Percentiles rank a stretch among this genome's conserved stretches.
These are phyloP conservation scores for Scaptomyza caliginosa DNA, from an alignment of 2,888 invertebrate species.

Conservation along the genomic window DNA sequence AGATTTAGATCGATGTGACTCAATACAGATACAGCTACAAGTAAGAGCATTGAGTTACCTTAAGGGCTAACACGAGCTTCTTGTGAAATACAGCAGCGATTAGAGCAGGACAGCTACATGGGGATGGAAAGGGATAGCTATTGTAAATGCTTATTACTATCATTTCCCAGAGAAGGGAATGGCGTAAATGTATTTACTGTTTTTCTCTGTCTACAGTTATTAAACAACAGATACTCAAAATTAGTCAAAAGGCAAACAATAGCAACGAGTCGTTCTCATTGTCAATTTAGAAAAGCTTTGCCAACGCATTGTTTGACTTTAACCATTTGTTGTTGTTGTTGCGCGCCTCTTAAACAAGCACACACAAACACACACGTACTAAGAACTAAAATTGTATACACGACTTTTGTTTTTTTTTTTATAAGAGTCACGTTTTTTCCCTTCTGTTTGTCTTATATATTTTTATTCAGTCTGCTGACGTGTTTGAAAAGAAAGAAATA, in stretches of 20 bases:
- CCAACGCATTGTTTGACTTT: slow-evolving; percentile 3
- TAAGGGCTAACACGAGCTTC: slow-evolving; percentile 12
- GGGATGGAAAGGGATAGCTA: slow-evolving; percentile 2
- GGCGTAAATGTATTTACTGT: slow-evolving; percentile 1
- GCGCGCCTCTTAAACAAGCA: slow-evolving; percentile 42
- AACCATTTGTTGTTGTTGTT: slow-evolving; percentile 6
- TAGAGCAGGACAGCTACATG: neutral
- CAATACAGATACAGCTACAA: neutral
- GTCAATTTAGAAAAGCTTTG: slow-evolving; percentile 13
- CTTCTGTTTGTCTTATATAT: slow-evolving; percentile 17
- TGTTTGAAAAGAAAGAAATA: slow-evolving; percentile 28
- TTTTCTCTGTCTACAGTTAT: slow-evolving; percentile 32
- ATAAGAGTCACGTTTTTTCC: slow-evolving; percentile 69
- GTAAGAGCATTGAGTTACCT: slow-evolving; percentile 10
- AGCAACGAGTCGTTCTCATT: slow-evolving; percentile 59
- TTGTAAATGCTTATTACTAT: slow-evolving; percentile 34
- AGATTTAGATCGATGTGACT: slow-evolving; percentile 7
- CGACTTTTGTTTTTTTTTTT: slow-evolving; percentile 56
- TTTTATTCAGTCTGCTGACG: slow-evolving; percentile 57
- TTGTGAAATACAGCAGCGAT: slow-evolving; percentile 14
- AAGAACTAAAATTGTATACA: slow-evolving; percentile 59
- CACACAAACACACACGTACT: slow-evolving; percentile 37
- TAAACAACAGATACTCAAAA: slow-evolving; percentile 43
- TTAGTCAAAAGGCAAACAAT: slow-evolving; percentile 45
- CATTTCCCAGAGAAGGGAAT: slow-evolving; percentile 9